Percentiles rank a stretch among this genome's conserved stretches.
These are phyloP conservation scores for Enteromius paludinosus DNA, from an alignment of 2,797 vertebrate species.

Conservation along the genomic window DNA sequence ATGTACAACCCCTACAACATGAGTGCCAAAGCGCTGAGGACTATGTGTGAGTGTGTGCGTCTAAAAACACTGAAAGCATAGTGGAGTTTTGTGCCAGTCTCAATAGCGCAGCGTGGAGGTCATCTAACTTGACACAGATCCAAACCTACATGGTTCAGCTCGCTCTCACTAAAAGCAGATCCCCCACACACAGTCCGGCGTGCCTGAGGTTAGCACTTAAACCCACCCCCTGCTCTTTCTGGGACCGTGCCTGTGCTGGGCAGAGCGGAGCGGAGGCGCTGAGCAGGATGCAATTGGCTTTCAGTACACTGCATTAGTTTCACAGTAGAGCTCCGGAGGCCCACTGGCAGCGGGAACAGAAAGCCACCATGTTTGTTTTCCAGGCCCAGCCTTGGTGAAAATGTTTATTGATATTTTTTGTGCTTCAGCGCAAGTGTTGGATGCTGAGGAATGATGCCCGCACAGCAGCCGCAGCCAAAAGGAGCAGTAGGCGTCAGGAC, in stretches of 20 bases:
- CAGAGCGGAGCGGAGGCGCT: slow-evolving; percentile 38
- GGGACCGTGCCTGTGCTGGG: slow-evolving; percentile 22
- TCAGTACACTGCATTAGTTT: slow-evolving; percentile 72
- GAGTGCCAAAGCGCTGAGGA: slow-evolving; percentile 31
- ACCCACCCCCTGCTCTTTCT: slow-evolving; percentile 35
- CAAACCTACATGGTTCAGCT: slow-evolving; percentile 38
- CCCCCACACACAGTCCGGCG: slow-evolving; percentile 21
- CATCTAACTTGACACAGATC: slow-evolving; percentile 30
- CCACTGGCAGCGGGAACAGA: slow-evolving; percentile 66
- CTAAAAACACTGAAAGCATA: slow-evolving; percentile 30
- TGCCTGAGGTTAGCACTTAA: slow-evolving; percentile 50
- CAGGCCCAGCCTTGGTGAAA: slow-evolving; percentile 70
- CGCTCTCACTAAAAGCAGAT: slow-evolving; percentile 44
- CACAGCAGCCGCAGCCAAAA: slow-evolving; percentile 72
- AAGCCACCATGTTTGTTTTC: slow-evolving; percentile 71
- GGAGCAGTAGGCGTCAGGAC: slow-evolving; percentile 62
- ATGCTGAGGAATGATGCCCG: slow-evolving; percentile 60
- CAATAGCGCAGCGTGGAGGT: slow-evolving; percentile 17
- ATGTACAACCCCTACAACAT: slow-evolving; percentile 21
- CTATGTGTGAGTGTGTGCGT: not conserved
- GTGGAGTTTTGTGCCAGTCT: slow-evolving; percentile 10
- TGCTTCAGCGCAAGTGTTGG: slow-evolving; percentile 69
- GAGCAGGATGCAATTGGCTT: slow-evolving; percentile 56
- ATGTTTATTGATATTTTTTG: slow-evolving; percentile 80
- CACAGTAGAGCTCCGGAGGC: slow-evolving; percentile 55